Evolutionary conservation across 2,888 invertebrate species (phyloP).

Genomic region (Sinotaia quadrata): DNA sequence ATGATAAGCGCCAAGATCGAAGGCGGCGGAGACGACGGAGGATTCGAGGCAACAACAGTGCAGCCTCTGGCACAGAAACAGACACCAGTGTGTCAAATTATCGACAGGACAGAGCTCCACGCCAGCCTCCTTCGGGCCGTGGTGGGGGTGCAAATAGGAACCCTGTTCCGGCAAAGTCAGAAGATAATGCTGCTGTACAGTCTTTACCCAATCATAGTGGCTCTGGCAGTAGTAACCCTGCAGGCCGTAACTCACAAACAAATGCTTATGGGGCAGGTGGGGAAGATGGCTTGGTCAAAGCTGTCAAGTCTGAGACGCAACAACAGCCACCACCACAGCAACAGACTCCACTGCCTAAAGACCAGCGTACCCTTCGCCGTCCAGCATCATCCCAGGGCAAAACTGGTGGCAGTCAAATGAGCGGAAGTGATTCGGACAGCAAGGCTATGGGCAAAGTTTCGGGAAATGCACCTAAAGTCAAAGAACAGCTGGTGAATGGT

Average conservation of each 20-base stretch:
- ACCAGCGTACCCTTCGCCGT: constrained; percentile 20
- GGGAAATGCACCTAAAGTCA: constrained; percentile 39
- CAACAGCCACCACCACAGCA: no score
- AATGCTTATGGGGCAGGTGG: constrained; percentile 30
- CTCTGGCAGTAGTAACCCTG: constrained; percentile 2
- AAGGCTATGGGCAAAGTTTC: constrained; percentile 51
- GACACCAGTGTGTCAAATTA: constrained; percentile 63
- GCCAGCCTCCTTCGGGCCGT: neutral
- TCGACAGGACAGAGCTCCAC: constrained; percentile 33
- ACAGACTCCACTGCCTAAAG: constrained; percentile 27
- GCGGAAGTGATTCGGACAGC: constrained; percentile 59
- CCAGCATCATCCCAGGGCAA: constrained; percentile 24
- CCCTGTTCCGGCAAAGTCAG: constrained; percentile 20
- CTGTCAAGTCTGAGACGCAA: constrained; percentile 24
- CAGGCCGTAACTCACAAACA: constrained; percentile 9
- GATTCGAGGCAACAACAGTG: constrained; percentile 57
- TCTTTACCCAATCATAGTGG: constrained; percentile 12
- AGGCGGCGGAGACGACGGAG: constrained; percentile 48
- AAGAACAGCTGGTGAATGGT: constrained; percentile 62
- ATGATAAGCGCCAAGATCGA: constrained; percentile 39
- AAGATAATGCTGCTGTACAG: constrained; percentile 5
- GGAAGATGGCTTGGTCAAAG: constrained; percentile 26
- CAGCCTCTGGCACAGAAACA: constrained; percentile 64
- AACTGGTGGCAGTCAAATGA: constrained; percentile 42
- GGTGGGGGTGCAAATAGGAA: neutral